Conservation (phyloP, 2,888 invertebrate species). For the Rhyacophila evoluta region DNA sequence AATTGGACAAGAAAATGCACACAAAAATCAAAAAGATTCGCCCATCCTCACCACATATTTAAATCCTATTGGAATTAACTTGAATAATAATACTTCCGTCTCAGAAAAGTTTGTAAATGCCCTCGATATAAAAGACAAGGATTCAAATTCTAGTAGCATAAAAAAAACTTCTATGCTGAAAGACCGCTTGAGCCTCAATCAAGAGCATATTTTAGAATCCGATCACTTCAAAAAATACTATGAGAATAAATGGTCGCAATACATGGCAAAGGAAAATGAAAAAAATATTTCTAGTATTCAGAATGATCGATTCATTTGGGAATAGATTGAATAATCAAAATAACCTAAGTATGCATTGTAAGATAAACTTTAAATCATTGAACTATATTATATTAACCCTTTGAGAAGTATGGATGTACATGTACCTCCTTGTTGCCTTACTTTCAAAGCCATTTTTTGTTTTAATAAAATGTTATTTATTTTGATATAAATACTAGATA, state of each 20-base stretch:
- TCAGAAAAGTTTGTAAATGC: not conserved
- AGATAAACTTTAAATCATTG: too few relatives aligned
- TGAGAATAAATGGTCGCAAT: not conserved
- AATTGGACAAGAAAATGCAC: not conserved
- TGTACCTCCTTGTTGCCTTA: too few relatives aligned
- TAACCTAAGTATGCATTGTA: too few relatives aligned
- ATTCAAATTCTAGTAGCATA: not conserved
- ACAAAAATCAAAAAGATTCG: not conserved
- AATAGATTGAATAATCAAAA: not conserved
- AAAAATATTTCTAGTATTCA: not conserved
- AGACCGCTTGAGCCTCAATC: not conserved
- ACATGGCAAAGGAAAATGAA: not conserved
- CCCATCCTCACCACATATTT: not conserved
- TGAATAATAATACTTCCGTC: not conserved
- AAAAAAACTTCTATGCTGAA: too few relatives aligned
- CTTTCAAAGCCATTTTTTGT: too few relatives aligned
- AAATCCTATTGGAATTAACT: not conserved
- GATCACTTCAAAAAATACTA: not conserved
- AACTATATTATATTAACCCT: too few relatives aligned
- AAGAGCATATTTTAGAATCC: not conserved
- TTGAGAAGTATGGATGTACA: too few relatives aligned
- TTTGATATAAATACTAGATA: too few relatives aligned
- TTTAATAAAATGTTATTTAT: too few relatives aligned
- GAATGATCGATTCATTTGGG: not conserved
- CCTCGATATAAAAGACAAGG: not conserved